phyloP scores from a whole-genome alignment of 2,888 invertebrate genomes.

The Trilocha varians region DNA sequence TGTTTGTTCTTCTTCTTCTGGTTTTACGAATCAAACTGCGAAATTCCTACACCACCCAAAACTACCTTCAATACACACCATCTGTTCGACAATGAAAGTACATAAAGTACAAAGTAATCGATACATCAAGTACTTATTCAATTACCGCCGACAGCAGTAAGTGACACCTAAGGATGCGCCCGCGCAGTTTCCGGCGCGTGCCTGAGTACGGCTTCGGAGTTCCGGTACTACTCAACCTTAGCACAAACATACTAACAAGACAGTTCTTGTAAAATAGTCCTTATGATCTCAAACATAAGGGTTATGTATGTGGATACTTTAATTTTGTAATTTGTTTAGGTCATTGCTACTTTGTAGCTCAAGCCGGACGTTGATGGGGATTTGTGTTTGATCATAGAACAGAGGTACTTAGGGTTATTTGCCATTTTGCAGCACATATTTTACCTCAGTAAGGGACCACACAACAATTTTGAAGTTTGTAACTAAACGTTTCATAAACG shows the following conservation, averaged over 20 bases:
- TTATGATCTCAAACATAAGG: not conserved
- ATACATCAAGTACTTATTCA: slow-evolving; percentile 39
- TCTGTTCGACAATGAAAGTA: slow-evolving; percentile 1
- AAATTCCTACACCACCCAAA: too few relatives aligned
- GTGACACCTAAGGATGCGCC: slow-evolving; percentile 59
- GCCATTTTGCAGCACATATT: too few relatives aligned
- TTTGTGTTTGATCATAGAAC: slow-evolving; percentile 12
- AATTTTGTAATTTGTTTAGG: not conserved
- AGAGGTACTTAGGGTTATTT: too few relatives aligned
- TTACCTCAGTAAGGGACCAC: too few relatives aligned
- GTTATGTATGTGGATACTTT: not conserved
- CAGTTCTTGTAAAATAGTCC: not conserved
- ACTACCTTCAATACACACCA: not conserved
- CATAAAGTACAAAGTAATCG: slow-evolving; percentile 27
- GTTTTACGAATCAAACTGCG: too few relatives aligned
- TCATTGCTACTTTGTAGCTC: slow-evolving; percentile 14
- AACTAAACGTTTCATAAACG: too few relatives aligned
- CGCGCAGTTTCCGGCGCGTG: slow-evolving; percentile 66
- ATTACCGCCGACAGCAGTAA: slow-evolving; percentile 38
- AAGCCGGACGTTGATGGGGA: slow-evolving; percentile 33
- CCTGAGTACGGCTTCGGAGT: slow-evolving; percentile 65
- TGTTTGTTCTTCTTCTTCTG: too few relatives aligned
- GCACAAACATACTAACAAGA: not conserved
- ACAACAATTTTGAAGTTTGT: too few relatives aligned
- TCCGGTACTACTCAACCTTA: slow-evolving; percentile 32